These are phyloP conservation scores for Salpingus planirostris DNA, from an alignment of 2,888 invertebrate species.

Conservation along the genomic window DNA sequence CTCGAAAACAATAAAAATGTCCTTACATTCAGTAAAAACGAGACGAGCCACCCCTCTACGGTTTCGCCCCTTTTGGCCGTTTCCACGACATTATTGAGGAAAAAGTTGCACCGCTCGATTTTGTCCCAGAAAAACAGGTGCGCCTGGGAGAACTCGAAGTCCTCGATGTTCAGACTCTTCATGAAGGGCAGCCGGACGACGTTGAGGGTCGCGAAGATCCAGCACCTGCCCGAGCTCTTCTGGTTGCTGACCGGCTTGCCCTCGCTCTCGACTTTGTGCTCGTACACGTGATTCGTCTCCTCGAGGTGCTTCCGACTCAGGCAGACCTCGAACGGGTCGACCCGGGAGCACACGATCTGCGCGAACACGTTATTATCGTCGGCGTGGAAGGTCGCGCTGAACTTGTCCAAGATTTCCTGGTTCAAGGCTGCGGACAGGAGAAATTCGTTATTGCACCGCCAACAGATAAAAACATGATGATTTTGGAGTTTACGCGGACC, in stretches of 20 bases:
- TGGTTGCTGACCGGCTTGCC: slow-evolving; percentile 85
- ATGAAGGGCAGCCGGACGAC: slow-evolving; percentile 78
- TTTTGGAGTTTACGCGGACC: no score
- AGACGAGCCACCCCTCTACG: slow-evolving; percentile 70
- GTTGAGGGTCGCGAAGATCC: slow-evolving; percentile 84
- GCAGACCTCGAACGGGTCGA: slow-evolving; percentile 72
- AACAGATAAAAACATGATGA: no score
- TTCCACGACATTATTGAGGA: slow-evolving; percentile 71
- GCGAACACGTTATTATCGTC: slow-evolving; percentile 72
- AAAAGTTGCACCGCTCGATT: slow-evolving; percentile 80
- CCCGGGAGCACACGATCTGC: slow-evolving; percentile 73
- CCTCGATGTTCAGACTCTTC: slow-evolving; percentile 73
- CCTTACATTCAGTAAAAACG: slow-evolving; percentile 53
- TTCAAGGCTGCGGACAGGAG: slow-evolving; percentile 32
- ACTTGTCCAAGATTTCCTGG: slow-evolving; percentile 39
- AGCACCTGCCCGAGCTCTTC: slow-evolving; percentile 79
- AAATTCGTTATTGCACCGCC: no score
- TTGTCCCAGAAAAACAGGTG: slow-evolving; percentile 92
- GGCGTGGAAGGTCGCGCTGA: slow-evolving; percentile 51
- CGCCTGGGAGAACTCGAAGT: slow-evolving; percentile 86
- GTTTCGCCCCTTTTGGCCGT: slow-evolving; percentile 65
- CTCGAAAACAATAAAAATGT: no score
- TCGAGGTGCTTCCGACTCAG: slow-evolving; percentile 59
- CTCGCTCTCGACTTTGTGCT: slow-evolving; percentile 74
- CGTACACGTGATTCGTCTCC: slow-evolving; percentile 65